These are phyloP conservation scores for Eumacrocentrus americanus DNA, from an alignment of 2,888 invertebrate species.

Conservation along the genomic window DNA sequence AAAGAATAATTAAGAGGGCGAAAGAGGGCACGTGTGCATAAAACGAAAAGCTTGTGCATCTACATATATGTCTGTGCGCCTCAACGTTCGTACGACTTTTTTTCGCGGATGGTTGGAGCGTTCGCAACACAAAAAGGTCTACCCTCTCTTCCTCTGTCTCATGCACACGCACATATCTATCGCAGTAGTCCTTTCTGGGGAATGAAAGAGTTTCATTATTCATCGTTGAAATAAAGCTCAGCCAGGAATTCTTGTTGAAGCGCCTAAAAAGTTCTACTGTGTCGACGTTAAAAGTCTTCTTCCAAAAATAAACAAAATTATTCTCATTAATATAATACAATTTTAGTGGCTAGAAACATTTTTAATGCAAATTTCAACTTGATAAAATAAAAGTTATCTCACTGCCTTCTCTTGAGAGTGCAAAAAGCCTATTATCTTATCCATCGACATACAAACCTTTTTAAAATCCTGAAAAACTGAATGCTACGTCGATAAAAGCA, in stretches of 20 bases:
- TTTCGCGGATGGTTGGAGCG: too few relatives aligned
- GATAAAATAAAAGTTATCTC: too few relatives aligned
- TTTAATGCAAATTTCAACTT: too few relatives aligned
- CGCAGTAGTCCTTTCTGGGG: slow-evolving; percentile 22
- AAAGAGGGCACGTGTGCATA: not conserved
- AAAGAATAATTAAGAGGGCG: not conserved
- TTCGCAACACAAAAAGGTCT: not conserved
- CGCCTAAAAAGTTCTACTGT: too few relatives aligned
- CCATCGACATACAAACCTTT: too few relatives aligned
- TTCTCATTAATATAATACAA: too few relatives aligned
- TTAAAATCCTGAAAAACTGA: too few relatives aligned
- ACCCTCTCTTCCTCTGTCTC: not conserved
- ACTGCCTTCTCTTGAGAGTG: too few relatives aligned
- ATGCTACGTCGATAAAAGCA: not conserved
- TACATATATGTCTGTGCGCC: not conserved
- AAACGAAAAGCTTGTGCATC: not conserved
- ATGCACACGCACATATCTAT: not conserved
- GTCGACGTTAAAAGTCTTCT: too few relatives aligned
- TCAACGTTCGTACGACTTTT: not conserved
- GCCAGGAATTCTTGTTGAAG: not conserved
- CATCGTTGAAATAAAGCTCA: slow-evolving; percentile 13
- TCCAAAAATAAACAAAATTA: too few relatives aligned
- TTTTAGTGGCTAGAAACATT: too few relatives aligned
- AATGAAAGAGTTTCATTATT: slow-evolving; percentile 30
- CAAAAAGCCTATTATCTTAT: slow-evolving; percentile 1